Conservation (phyloP, 2,888 invertebrate genomes). For the Strigamia maritima region DNA sequence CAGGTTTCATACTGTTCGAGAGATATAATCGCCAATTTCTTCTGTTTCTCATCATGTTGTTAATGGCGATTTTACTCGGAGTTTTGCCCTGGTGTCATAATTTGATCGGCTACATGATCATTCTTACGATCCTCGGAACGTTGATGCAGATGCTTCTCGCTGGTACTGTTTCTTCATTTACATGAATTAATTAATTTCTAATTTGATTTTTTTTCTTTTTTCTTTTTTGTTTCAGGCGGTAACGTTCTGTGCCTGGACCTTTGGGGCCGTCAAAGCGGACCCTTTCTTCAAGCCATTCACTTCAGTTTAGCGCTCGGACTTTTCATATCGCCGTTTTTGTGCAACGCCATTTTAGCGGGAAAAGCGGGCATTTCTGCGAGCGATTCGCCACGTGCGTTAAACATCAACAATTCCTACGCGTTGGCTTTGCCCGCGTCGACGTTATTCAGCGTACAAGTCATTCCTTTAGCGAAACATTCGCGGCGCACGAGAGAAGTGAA, state of each 20-base stretch:
- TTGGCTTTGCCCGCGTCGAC: slow-evolving; percentile 35
- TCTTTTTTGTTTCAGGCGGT: slow-evolving; percentile 50
- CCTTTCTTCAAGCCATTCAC: slow-evolving; percentile 55
- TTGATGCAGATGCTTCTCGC: slow-evolving; percentile 53
- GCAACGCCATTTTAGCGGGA: slow-evolving; percentile 51
- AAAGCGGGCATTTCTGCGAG: slow-evolving; percentile 22
- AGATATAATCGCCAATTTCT: slow-evolving; percentile 51
- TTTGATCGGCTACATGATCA: slow-evolving; percentile 42
- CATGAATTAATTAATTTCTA: neutral
- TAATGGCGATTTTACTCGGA: slow-evolving; percentile 51
- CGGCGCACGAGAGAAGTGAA: neutral
- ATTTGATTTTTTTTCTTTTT: neutral
- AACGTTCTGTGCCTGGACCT: slow-evolving; percentile 53
- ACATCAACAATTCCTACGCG: neutral
- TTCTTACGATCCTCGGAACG: slow-evolving; percentile 51
- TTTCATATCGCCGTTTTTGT: slow-evolving; percentile 54
- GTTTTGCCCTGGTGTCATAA: slow-evolving; percentile 52
- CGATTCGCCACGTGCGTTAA: neutral
- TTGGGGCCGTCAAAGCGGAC: slow-evolving; percentile 50
- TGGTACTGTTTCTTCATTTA: no score
- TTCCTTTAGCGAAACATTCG: neutral
- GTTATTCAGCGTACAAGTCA: slow-evolving; percentile 1
- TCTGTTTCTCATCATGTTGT: slow-evolving; percentile 51
- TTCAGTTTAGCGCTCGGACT: slow-evolving; percentile 55
- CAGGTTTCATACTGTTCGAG: slow-evolving; percentile 48